Conservation (phyloP, 2,888 invertebrate species). For the Petrolisthes manimaculis region DNA sequence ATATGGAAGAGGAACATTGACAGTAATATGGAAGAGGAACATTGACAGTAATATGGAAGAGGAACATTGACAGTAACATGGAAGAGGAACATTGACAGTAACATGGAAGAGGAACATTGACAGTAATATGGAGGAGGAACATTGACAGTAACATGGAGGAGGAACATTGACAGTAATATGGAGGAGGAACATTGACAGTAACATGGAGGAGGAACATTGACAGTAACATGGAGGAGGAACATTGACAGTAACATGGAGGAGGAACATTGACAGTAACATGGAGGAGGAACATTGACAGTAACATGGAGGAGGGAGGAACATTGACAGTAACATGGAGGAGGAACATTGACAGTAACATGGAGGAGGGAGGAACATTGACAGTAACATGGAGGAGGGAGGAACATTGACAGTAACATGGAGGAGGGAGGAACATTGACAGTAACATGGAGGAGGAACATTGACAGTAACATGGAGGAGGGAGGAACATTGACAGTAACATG, state of each 20-base stretch:
- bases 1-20: background rate
- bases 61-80: background rate
- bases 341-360: too few species aligned
- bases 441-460: background rate
- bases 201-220: background rate
- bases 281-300: too few species aligned
- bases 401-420: too few species aligned
- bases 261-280: background rate
- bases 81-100: too few species aligned
- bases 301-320: background rate
- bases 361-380: background rate
- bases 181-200: too few species aligned
- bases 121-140: background rate
- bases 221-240: background rate
- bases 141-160: too few species aligned
- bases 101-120: background rate
- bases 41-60: too few species aligned
- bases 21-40: background rate
- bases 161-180: background rate
- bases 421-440: background rate
- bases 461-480: background rate
- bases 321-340: background rate
- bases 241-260: too few species aligned
- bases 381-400: background rate
- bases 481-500: background rate